These are phyloP conservation scores for Typhlomys cinereus DNA, from an alignment of 2,113 vertebrate genomes.

Conservation along the genomic window DNA sequence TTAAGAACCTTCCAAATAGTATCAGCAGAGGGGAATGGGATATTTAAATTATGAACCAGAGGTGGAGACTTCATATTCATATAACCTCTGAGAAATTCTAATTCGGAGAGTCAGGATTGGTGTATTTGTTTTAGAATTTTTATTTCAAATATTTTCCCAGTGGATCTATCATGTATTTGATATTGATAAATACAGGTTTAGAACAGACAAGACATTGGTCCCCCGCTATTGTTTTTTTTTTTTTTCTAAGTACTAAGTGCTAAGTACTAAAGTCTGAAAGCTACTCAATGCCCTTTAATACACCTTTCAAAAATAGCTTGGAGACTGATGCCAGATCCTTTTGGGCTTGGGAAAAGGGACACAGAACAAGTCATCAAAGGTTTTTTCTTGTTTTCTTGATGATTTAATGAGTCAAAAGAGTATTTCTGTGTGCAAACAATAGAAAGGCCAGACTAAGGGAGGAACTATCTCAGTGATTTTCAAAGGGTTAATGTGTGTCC, in stretches of 20 bases:
- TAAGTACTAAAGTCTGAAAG: neutral
- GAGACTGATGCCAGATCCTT: neutral
- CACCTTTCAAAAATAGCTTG: neutral
- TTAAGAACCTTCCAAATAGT: neutral
- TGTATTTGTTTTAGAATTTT: neutral
- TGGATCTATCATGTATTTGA: neutral
- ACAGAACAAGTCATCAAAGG: neutral
- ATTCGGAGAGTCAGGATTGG: neutral
- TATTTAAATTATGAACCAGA: neutral
- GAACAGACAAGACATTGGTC: neutral
- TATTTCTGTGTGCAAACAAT: neutral
- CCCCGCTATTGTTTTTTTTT: neutral
- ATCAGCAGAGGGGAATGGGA: neutral
- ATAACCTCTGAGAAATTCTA: neutral
- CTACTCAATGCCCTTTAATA: neutral
- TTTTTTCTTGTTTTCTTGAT: neutral
- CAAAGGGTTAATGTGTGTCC: constrained; percentile 39
- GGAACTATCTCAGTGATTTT: neutral
- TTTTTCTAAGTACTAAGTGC: neutral
- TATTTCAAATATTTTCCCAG: neutral
- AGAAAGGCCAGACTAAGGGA: no score
- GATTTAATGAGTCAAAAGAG: neutral
- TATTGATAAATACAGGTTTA: accelerated
- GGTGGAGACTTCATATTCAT: neutral
- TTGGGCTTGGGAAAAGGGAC: neutral